A percentile compares a stretch with the other conserved stretches of the same genome.
phyloP scores from a whole-genome alignment of 2,797 vertebrate genomes.

The Tadarida brasiliensis region DNA sequence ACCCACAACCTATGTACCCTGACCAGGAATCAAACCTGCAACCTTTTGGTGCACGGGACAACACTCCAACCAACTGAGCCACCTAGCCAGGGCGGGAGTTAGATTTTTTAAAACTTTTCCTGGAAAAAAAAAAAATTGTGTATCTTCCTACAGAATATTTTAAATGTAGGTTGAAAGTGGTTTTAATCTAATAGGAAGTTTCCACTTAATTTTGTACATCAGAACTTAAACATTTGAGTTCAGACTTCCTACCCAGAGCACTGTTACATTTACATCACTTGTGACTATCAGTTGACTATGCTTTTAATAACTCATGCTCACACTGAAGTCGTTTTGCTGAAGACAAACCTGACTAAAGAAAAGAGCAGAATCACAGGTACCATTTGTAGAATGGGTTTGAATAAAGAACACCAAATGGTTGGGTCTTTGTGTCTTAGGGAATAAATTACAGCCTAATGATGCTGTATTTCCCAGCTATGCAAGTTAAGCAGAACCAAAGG shows the following conservation, averaged over 20 bases:
- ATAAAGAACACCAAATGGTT: not conserved
- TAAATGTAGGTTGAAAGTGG: slow-evolving; percentile 6
- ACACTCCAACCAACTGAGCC: not conserved
- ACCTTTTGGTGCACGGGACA: not conserved
- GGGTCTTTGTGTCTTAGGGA: not conserved
- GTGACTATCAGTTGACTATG: not conserved
- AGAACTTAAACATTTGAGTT: slow-evolving; percentile 31
- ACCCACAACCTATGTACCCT: not conserved
- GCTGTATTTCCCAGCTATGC: not conserved
- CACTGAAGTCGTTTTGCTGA: not conserved
- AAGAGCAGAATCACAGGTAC: not conserved
- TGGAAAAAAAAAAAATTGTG: not conserved
- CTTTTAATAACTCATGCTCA: slow-evolving; percentile 7
- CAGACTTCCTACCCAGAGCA: not conserved
- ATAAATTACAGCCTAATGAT: not conserved
- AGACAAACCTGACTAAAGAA: not conserved
- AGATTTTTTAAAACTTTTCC: not conserved
- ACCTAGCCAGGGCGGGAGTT: not conserved
- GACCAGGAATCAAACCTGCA: not conserved
- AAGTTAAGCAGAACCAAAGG: slow-evolving; percentile 45
- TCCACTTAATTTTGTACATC: slow-evolving; percentile 5
- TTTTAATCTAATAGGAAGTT: slow-evolving; percentile 24
- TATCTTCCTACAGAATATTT: slow-evolving; percentile 13
- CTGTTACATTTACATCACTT: slow-evolving; percentile 2
- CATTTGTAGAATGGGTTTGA: not conserved